These are phyloP conservation scores for Helicoverpa armigera DNA, from an alignment of 1,140 invertebrate genomes.

Conservation along the genomic window DNA sequence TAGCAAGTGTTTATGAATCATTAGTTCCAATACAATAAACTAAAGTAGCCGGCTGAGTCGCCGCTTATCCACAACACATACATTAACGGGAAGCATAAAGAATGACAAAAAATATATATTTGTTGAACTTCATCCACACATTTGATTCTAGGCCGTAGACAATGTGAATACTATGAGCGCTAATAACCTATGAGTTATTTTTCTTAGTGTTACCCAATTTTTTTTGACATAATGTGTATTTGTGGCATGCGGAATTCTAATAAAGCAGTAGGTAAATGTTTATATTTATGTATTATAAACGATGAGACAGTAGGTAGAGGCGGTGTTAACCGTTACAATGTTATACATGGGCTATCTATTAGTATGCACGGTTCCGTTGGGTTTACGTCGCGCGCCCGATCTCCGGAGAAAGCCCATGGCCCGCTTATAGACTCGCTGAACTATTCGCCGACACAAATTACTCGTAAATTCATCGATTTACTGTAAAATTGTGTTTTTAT, in stretches of 20 bases:
- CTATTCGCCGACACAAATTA: conserved; percentile 72
- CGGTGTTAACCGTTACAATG: conserved; percentile 81
- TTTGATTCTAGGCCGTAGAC: conserved; percentile 19
- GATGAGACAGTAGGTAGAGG: conserved; percentile 66
- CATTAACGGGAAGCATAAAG: conserved; percentile 52
- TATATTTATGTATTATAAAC: conserved; percentile 75
- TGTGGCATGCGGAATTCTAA: conserved; percentile 71
- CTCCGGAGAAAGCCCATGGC: conserved; percentile 78
- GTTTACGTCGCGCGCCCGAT: conserved; percentile 66
- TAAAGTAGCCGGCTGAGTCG: conserved; percentile 51
- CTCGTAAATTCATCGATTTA: conserved; percentile 74
- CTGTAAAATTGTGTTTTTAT: conserved; percentile 71
- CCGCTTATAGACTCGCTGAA: conserved; percentile 71
- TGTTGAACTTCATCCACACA: conserved; percentile 41
- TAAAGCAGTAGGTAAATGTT: conserved; percentile 77
- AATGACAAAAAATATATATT: conserved; percentile 47
- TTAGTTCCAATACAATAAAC: conserved; percentile 67
- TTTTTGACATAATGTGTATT: conserved; percentile 69
- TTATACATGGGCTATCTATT: conserved; percentile 79
- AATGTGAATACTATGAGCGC: conserved; percentile 54
- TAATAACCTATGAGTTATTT: not conserved
- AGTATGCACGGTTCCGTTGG: conserved; percentile 77
- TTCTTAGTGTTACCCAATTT: no score
- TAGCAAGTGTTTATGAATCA: conserved; percentile 77
- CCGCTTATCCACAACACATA: conserved; percentile 58